Base-by-base conservation (phyloP, 2,888 invertebrate genomes). In the Neoaliturus tenellus region DNA sequence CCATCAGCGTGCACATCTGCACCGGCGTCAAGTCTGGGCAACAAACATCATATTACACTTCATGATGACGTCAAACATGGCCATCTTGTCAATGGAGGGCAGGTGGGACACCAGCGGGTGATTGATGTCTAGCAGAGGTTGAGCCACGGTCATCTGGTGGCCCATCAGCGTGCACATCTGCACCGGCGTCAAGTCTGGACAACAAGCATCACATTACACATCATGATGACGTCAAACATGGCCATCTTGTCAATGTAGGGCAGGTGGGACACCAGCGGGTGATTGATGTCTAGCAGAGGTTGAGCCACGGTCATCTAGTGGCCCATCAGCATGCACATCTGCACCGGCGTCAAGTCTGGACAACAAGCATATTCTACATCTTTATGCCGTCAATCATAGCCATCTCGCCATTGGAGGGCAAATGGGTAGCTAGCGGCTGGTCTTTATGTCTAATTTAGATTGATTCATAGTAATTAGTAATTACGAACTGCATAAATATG, bases 91-190 rank as follows among this genome's bases (percentile, higher is more conserved):
- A 39, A 71, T 71, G 33, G 71, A 71, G 28, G 71, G 71, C 6
- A 71, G 71, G 23, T 71, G 71, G 20, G 71, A 35, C 20, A 71
- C 71, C 8, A 71, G 23, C 20, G 71, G 71, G 39, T 71, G 71
- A 20, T 71, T 71, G 71, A 71, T 71, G 71, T 71, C 71, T 2
- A 71, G 71, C 35, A 71, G 71, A n/a, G 71, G 71, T 20, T 71
- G 71, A 0, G 71, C 71, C 23, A 71, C 39, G 1, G 71, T 71
- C 71, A 71, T 71, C 71, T 71, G 71, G 71, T 71, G 71, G 14
- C 71, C 71, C 71, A 71, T 71, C 71, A 71, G 39, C 17, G 71
- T 71, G 17, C 71, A 71, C 71, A 71, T 71, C 71, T 71, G 71
- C n/a, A 71, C 71, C 1, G 71, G 71, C 17, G 71, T 71, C 35